These are phyloP conservation scores for Caenorhabditis uteleia DNA, from an alignment of 2,888 invertebrate genomes.

Conservation along the genomic window DNA sequence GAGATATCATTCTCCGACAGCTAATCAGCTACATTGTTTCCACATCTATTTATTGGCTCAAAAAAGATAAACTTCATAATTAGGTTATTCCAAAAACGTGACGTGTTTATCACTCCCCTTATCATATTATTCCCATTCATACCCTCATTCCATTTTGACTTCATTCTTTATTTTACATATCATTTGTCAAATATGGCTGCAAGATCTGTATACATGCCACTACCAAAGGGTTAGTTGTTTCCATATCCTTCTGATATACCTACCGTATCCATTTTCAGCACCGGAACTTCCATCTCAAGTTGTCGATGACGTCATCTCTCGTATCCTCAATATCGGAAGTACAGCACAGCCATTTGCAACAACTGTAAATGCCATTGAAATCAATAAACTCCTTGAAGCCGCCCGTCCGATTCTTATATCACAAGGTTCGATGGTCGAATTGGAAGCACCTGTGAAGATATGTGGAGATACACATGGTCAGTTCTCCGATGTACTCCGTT, in stretches of 20 bases:
- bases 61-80: too few species aligned
- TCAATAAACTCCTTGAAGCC: slow-evolving; percentile 6
- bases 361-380: neutral
- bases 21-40: too few species aligned
- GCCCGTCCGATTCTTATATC: slow-evolving; percentile 16
- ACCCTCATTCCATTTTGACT: too few species aligned
- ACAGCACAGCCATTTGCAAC: slow-evolving; percentile 1
- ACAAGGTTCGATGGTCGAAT: slow-evolving; percentile 47
- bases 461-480: slow-evolving; percentile 64
- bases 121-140: too few species aligned
- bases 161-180: too few species aligned
- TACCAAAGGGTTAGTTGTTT: slow-evolving; percentile 3
- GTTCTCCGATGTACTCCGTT: slow-evolving; percentile 51
- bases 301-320: slow-evolving; percentile 17
- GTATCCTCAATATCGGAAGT: slow-evolving; percentile 19
- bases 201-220: slow-evolving; percentile 7
- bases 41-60: too few species aligned
- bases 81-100: too few species aligned
- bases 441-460: slow-evolving; percentile 56
- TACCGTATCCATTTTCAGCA: neutral
- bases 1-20: too few species aligned
- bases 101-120: too few species aligned
- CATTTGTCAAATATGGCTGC: too few species aligned
- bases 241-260: too few species aligned
- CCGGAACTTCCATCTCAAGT: too few species aligned